Conservation (phyloP, 2,113 vertebrate species). For the Lepisosteus osseus region DNA sequence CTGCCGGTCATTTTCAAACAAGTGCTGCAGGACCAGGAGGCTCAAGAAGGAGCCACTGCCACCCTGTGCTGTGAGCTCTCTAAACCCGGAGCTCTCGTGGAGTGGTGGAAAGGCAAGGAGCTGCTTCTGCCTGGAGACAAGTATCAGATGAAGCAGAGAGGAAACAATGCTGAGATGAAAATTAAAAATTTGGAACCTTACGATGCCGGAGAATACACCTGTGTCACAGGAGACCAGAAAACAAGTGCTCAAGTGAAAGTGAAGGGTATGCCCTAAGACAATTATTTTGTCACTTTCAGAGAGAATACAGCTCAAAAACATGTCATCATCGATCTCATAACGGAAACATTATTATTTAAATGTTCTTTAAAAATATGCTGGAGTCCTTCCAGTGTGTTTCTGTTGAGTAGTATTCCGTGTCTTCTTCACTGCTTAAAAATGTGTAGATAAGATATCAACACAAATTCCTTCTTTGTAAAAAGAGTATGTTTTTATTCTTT, state of each 20-base stretch:
- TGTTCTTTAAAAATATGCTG: too few relatives aligned
- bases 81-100: conserved; percentile 55
- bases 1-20: conserved; percentile 71
- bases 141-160: conserved; percentile 72
- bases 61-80: conserved; percentile 75
- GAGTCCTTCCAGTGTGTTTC: too few relatives aligned
- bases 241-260: conserved; percentile 62
- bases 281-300: too few relatives aligned
- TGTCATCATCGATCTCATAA: too few relatives aligned
- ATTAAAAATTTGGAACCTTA: conserved; percentile 68
- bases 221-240: conserved; percentile 65
- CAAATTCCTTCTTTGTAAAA: too few relatives aligned
- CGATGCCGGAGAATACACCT: conserved; percentile 75
- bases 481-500: too few relatives aligned
- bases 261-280: conserved; percentile 53
- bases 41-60: conserved; percentile 71
- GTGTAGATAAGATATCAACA: too few relatives aligned
- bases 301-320: too few relatives aligned
- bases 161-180: conserved; percentile 65
- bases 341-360: too few relatives aligned
- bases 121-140: conserved; percentile 69
- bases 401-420: too few relatives aligned
- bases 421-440: too few relatives aligned
- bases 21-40: conserved; percentile 73
- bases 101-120: conserved; percentile 63